Evolutionary conservation across 2,113 vertebrate genomes (phyloP).

Genomic region (Athene noctua): DNA sequence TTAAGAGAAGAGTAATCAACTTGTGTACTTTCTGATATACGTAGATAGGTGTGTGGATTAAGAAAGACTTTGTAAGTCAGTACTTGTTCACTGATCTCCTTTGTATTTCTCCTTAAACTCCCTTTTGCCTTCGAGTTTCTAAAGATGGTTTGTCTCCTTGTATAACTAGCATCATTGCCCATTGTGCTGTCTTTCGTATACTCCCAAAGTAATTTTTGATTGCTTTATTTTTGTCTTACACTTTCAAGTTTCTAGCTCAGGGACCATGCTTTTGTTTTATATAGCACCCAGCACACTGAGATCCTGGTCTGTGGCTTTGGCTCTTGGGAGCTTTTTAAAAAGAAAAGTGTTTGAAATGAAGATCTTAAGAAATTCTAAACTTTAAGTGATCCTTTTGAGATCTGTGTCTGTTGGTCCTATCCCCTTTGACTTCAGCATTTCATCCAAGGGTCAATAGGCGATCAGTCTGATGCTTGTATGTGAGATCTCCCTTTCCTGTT

Average conservation of each 20-base stretch:
- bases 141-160: not conserved
- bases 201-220: not conserved
- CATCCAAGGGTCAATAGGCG: accelerated
- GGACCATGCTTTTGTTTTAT: not conserved
- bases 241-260: not conserved
- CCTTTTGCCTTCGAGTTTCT: not conserved
- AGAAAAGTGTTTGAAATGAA: not conserved
- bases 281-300: not conserved
- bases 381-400: not conserved
- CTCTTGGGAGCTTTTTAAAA: not conserved
- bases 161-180: not conserved
- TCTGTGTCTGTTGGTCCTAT: not conserved
- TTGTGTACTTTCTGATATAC: not conserved
- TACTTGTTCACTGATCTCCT: not conserved
- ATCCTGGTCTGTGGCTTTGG: not conserved
- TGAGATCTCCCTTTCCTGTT: not conserved
- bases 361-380: not conserved
- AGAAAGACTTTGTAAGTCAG: not conserved
- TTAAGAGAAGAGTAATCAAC: not conserved
- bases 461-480: not conserved
- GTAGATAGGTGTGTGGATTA: not conserved
- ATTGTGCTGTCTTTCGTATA: not conserved
- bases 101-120: not conserved
- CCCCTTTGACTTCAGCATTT: not conserved
- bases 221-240: not conserved